phyloP scores from a whole-genome alignment of 2,888 invertebrate species.

The Mythimna albipuncta region DNA sequence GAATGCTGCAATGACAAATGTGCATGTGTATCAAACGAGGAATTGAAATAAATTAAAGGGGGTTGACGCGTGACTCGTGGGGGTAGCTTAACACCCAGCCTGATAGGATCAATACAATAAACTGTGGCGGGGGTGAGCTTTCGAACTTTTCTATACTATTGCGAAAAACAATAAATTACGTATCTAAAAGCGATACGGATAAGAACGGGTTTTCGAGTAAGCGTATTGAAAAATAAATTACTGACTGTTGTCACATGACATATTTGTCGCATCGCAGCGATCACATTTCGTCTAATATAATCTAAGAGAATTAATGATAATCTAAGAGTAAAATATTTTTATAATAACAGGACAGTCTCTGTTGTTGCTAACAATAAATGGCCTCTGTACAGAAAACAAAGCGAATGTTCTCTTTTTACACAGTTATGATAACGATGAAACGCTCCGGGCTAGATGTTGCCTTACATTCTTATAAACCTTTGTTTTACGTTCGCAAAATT shows the following conservation, averaged over 20 bases:
- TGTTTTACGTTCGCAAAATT: conserved; percentile 50
- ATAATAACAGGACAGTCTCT: conserved; percentile 52
- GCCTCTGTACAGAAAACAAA: conserved; percentile 68
- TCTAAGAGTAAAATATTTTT: not conserved
- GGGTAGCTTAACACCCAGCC: too few species aligned
- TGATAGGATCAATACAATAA: too few species aligned
- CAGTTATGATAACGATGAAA: conserved; percentile 69
- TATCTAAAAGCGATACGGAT: too few species aligned
- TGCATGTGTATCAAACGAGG: too few species aligned
- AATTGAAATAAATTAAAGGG: too few species aligned
- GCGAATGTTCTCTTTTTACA: conserved; percentile 70
- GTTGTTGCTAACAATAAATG: conserved; percentile 69
- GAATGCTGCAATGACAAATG: too few species aligned
- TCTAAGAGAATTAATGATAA: not conserved
- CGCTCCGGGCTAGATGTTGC: conserved; percentile 71
- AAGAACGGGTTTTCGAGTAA: too few species aligned
- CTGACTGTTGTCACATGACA: not conserved
- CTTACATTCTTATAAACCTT: conserved; percentile 66
- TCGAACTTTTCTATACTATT: too few species aligned
- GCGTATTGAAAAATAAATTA: not conserved
- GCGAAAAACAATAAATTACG: too few species aligned
- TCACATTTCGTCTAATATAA: not conserved
- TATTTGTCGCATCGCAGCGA: too few species aligned
- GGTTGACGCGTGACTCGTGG: too few species aligned
- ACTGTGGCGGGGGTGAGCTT: too few species aligned